Evolutionary conservation across 2,797 vertebrate species (phyloP).

Genomic region (Muraenolepis orangiensis): DNA sequence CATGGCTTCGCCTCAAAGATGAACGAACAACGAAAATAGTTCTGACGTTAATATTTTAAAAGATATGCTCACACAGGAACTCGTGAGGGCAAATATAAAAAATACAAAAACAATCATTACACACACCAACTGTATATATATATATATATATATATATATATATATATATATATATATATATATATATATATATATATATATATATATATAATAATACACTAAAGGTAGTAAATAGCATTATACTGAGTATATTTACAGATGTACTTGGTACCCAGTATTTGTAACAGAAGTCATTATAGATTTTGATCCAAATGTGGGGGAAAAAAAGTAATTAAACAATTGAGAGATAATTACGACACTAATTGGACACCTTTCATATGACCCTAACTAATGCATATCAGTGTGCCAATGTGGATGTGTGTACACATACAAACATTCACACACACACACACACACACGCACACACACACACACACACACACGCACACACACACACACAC

Average conservation of each 20-base stretch:
- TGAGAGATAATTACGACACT: not conserved
- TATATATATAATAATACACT: too few relatives aligned
- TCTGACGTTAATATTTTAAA: not conserved
- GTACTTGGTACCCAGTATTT: too few relatives aligned
- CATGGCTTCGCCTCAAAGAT: not conserved
- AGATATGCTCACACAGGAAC: not conserved
- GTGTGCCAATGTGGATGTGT: too few relatives aligned
- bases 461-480: not conserved
- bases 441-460: not conserved
- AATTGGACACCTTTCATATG: not conserved
- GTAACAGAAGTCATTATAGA: not conserved
- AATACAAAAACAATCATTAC: not conserved
- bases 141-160: not conserved
- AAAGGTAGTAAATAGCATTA: too few relatives aligned
- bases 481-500: not conserved
- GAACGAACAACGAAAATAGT: not conserved
- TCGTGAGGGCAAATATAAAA: not conserved
- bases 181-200: too few relatives aligned
- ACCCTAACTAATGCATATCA: not conserved
- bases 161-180: too few relatives aligned
- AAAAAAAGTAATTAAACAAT: not conserved
- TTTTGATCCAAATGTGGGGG: not conserved
- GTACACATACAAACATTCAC: not conserved
- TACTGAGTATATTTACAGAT: too few relatives aligned
- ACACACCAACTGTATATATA: not conserved